Evolutionary conservation across 2,797 vertebrate species (phyloP), one percentile per base, ranked within the genome.

Genomic region (Hydrolagus colliei): DNA sequence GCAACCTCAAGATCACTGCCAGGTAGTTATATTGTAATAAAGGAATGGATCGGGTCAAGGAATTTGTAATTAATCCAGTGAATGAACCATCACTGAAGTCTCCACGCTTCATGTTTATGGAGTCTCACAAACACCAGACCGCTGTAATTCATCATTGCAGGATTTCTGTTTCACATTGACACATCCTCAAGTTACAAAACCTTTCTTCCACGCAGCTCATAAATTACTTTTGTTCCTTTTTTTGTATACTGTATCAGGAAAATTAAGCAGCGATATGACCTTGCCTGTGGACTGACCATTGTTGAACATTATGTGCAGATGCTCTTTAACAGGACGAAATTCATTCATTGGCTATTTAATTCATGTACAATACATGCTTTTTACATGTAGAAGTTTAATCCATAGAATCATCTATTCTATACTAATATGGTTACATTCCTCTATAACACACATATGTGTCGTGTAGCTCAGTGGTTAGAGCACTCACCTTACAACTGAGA

Each of bases 41-140:
- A 71, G 65, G 65, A 84, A 71, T 84, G 79, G 79, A 84, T 84
- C 71, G 79, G 79, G 65, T 84, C 79, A 84, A 68, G 35, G 65
- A 16, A 52, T 68, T 77, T 71, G 79, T 71, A 71, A 11, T 35
- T 71, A 84, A 71, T 32, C 62, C 79, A 71, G 71, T 41, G 65
- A 84, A 84, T 41, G 79, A 14, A 71, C 13, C 65, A 16, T 84
- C 65, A 52, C 16, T n/a, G 35, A 84, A 84, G 71, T 20, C 12
- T 84, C 71, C 18, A 32, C 2, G 16, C 18, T 84, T 82, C 65
- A 68, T 4, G 32, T 84, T 84, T n/a, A 71, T 9, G 41, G 65
- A 67, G 14, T 5, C 79, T 84, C 35, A 35, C 32, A 11, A 41
- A n/a, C 14, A 61, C 1, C 52, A 71, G 79, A 68, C 79, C 68